Base-by-base conservation (phyloP, 2,113 vertebrate species). In the Entosphenus tridentatus region DNA sequence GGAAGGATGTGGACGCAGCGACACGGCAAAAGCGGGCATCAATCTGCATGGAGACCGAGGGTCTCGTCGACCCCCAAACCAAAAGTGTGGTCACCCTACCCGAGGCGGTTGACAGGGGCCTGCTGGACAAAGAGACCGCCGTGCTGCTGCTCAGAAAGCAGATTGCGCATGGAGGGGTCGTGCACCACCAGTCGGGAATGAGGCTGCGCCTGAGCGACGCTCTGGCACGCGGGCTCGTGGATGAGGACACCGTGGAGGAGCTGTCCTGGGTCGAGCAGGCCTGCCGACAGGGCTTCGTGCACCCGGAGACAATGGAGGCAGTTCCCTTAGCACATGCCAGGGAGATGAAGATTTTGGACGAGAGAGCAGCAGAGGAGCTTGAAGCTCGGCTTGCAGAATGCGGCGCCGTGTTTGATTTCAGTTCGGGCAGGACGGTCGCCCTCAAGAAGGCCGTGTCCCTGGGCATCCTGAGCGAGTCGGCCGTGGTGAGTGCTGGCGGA, bases 41-140 rank as follows among this genome's bases (percentile, higher is more conserved):
- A 70, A 78, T 97, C 12, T 89, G 95, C 71, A 78, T 89, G 70
- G 88, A 96, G 77, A 88, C 84, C 76, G 77, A 79, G 72, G 91
- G 93, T 21, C 77, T 95, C 67, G 68, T 81, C 70, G 87, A 97
- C 74, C 84, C 86, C 14, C 77, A 82, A 70, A 82, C 76, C 18
- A 87, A 81, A 74, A 71, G 68, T 68, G 74, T 78, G 18, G 70
- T 96, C 74, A 78, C 82, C 55, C 69, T 89, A 68, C 75, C 80
- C 1, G 76, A 84, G 73, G 81, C 86, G 17, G 72, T 91, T 55
- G 77, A 82, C 12, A 83, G 76, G 73, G 83, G 84, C 9, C 73
- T 91, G 59, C 76, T 95, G 71, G 71, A 71, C 57, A 78, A 77
- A 73, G 78, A 83, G 0, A 73, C 84, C 58, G 84, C 82, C 4